Percentiles rank a stretch among this genome's conserved stretches.
These are phyloP conservation scores for Mionectes macconnelli DNA, from an alignment of 2,113 vertebrate species.

Conservation along the genomic window DNA sequence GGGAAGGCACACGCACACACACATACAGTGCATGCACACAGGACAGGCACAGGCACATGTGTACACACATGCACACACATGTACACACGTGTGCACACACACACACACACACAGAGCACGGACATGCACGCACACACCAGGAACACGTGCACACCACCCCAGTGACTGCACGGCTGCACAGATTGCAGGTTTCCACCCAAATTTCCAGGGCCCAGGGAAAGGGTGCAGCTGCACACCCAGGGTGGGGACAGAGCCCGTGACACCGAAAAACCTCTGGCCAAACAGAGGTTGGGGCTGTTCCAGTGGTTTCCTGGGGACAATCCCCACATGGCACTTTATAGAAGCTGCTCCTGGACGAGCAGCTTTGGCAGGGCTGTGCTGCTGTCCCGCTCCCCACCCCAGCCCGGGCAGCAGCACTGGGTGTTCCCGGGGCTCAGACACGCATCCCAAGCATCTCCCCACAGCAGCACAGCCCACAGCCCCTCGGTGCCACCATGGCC, in stretches of 20 bases:
- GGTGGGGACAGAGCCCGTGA: background rate
- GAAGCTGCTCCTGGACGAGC: rapidly evolving
- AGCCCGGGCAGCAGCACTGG: background rate
- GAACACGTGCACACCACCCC: background rate
- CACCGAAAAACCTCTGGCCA: background rate
- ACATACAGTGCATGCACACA: no score
- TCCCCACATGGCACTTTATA: rapidly evolving
- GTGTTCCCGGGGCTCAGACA: background rate
- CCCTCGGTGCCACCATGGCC: rapidly evolving
- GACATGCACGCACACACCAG: rapidly evolving
- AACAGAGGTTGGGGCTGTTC: background rate
- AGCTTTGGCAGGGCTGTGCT: background rate
- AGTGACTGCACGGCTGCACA: rapidly evolving
- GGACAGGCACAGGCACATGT: no score
- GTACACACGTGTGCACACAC: no score
- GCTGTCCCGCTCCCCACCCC: no score
- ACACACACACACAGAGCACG: no score
- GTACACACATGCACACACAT: no score
- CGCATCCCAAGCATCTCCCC: rapidly evolving
- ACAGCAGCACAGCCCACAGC: background rate
- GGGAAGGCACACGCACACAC: no score
- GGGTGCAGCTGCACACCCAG: background rate
- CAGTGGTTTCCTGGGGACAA: background rate
- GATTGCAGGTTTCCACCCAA: background rate
- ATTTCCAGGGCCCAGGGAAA: background rate